phyloP scores from a whole-genome alignment of 2,888 invertebrate genomes.

The Mystacides longicornis region DNA sequence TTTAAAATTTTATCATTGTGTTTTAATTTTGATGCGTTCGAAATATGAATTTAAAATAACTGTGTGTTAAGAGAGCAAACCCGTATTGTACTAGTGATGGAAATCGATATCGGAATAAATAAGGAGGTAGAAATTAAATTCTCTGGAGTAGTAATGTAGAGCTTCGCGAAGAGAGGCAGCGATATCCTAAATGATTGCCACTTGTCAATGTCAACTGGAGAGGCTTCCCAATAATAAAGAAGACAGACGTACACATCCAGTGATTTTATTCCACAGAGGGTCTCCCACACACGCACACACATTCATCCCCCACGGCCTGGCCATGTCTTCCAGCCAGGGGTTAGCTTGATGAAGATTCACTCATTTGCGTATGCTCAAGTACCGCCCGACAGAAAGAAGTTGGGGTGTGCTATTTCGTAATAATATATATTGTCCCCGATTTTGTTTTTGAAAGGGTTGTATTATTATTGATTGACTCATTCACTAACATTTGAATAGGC shows the following conservation, averaged over 20 bases:
- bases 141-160: no score
- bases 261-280: background rate
- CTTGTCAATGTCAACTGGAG: background rate
- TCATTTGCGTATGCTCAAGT: background rate
- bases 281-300: background rate
- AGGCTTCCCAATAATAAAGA: background rate
- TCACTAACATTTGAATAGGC: background rate
- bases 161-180: no score
- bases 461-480: background rate
- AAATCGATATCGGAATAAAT: no score
- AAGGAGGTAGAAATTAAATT: no score
- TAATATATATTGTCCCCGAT: conserved; percentile 2
- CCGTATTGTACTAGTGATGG: no score
- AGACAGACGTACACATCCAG: background rate
- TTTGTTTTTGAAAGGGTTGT: conserved; percentile 2
- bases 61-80: no score
- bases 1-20: no score
- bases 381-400: background rate
- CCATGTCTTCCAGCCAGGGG: background rate
- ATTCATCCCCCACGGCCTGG: background rate
- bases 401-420: no score
- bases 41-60: no score
- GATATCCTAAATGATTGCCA: background rate
- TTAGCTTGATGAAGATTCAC: conserved; percentile 1
- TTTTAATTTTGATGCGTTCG: no score